Evolutionary conservation across 2,888 invertebrate species (phyloP), one percentile per base, ranked within the genome.

Genomic region (Lithophane socia): DNA sequence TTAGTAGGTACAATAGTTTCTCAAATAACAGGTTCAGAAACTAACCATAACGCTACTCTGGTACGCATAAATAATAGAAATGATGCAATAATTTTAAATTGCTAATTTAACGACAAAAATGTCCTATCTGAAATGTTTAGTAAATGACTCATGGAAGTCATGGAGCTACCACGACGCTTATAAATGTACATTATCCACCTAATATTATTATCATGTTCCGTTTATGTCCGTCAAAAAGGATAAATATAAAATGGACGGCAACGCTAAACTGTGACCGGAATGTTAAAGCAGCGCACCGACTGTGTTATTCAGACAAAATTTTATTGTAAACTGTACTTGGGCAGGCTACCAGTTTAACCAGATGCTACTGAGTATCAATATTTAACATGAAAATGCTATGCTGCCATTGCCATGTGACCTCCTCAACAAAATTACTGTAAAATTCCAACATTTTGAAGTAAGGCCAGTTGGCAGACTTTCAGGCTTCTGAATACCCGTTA

Each of bases 201-300:
- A 24, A 13, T 37, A 54, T 56, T 64, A 54, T 54, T 16, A 44
- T 29, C 2, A 37, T 24, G 13, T 79, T 47, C 29, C 71, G 42
- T 56, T 54, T 49, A 47, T 44, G 54, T 9, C 47, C 67, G 21
- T 56, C 37, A 42, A 58, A 75, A 69, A 56, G 21, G 13, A 54
- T 67, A 47, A 47, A 75, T 24, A 58, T 69, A 54, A 37, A 29
- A 65, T 74, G 37, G 29, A 61, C 52, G 44, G 64, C 24, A 1
- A 37, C 3, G 29, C 49, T 42, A 9, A 42, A 44, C 54, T 54
- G 75, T 84, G 81, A 54, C 47, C 54, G 37, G 76, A 83, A 84
- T 84, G 10, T 4, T 54, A n/a, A 75, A 84, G 29, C 16, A 69
- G 47, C 29, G 13, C 18, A 29, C 47, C 3, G 18, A 54, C 56